Evolutionary conservation across 1,140 invertebrate genomes (phyloP).

Genomic region (Rhizoglyphus robini): DNA sequence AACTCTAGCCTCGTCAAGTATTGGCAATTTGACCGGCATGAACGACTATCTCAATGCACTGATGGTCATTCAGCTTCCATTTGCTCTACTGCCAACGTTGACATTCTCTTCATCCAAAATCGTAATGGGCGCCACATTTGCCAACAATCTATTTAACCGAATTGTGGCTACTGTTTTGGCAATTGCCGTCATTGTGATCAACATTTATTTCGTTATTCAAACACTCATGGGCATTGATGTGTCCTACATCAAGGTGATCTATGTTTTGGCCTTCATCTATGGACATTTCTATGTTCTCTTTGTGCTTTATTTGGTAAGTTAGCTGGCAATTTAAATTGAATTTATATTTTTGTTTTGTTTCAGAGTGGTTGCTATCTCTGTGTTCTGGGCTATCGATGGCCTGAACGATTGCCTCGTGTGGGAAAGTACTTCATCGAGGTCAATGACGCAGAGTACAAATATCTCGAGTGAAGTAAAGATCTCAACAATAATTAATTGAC

Average conservation of each 20-base stretch:
- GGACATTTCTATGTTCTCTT: slow-evolving; percentile 21
- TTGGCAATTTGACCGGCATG: slow-evolving; percentile 17
- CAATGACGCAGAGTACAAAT: slow-evolving; percentile 9
- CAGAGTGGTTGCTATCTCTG: slow-evolving; percentile 18
- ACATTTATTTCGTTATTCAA: slow-evolving; percentile 23
- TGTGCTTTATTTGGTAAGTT: slow-evolving; percentile 23
- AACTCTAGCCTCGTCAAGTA: slow-evolving; percentile 26
- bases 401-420: slow-evolving; percentile 5
- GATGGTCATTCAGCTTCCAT: slow-evolving; percentile 22
- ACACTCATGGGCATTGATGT: slow-evolving; percentile 11
- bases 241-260: background rate
- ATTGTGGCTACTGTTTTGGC: slow-evolving; percentile 19
- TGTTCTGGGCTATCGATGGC: background rate
- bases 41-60: slow-evolving; percentile 23
- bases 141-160: slow-evolving; percentile 7
- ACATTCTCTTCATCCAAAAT: slow-evolving; percentile 19
- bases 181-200: slow-evolving; percentile 21
- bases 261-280: slow-evolving; percentile 5
- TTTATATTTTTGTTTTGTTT: no score
- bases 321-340: no score
- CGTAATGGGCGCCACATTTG: slow-evolving; percentile 22
- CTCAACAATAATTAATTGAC: no score
- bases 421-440: slow-evolving; percentile 14
- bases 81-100: slow-evolving; percentile 19
- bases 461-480: background rate